A percentile compares a stretch with the other conserved stretches of the same genome.
Evolutionary conservation across 2,113 vertebrate species (phyloP).

Genomic region (Nibea albiflora): DNA sequence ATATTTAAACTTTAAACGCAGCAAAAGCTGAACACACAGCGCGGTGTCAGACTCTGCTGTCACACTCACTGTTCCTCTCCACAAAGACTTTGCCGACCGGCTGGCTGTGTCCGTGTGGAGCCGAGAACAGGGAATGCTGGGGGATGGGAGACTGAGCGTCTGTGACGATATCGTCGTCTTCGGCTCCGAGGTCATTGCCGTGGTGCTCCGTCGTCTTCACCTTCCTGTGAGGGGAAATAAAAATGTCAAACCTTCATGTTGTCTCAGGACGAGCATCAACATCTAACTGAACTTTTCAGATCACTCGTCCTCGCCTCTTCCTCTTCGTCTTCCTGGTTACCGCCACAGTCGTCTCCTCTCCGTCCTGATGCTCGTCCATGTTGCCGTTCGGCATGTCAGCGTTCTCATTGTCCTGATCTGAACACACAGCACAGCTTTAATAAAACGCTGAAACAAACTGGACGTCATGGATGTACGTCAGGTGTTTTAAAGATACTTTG

Average conservation of each 20-base stretch:
- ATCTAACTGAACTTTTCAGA: too few relatives aligned
- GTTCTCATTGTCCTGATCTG: conserved; percentile 70
- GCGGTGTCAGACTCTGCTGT: too few relatives aligned
- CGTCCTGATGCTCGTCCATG: conserved; percentile 77
- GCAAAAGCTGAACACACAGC: too few relatives aligned
- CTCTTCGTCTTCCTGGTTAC: conserved; percentile 86
- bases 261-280: neutral
- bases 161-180: conserved; percentile 90
- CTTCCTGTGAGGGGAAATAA: conserved; percentile 81
- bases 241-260: neutral
- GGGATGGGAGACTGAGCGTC: conserved; percentile 80
- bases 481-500: too few relatives aligned
- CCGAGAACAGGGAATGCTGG: conserved; percentile 89
- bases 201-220: conserved; percentile 80
- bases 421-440: neutral
- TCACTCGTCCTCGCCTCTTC: conserved; percentile 85
- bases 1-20: too few relatives aligned
- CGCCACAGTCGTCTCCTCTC: conserved; percentile 73
- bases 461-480: too few relatives aligned
- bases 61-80: conserved; percentile 91
- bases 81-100: conserved; percentile 92
- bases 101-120: conserved; percentile 89
- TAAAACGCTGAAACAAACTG: too few relatives aligned
- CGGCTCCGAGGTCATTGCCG: conserved; percentile 87
- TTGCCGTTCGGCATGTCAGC: conserved; percentile 85